Conservation (phyloP, 1,140 invertebrate species). For the Dysdera silvatica region DNA sequence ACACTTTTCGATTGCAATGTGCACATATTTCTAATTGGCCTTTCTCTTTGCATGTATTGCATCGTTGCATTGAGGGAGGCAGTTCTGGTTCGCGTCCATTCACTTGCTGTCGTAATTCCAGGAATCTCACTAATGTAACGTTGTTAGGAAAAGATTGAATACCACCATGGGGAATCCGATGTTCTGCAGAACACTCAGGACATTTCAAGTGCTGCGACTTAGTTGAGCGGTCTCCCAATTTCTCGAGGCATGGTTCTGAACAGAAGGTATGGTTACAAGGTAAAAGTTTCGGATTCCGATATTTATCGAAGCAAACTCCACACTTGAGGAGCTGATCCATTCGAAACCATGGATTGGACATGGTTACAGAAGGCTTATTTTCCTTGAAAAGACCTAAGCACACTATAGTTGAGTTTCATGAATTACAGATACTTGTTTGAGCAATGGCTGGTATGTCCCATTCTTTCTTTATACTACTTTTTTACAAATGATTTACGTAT, state of each 20-base stretch:
- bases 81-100: slow-evolving; percentile 53
- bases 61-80: slow-evolving; percentile 40
- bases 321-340: slow-evolving; percentile 95
- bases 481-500: no score
- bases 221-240: slow-evolving; percentile 71
- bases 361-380: no score
- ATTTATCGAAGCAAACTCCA: slow-evolving; percentile 92
- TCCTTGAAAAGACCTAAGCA: no score
- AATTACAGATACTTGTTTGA: no score
- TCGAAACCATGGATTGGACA: slow-evolving; percentile 49
- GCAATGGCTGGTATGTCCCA: no score
- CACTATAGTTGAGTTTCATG: no score
- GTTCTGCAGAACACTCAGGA: slow-evolving; percentile 95
- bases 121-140: slow-evolving; percentile 85
- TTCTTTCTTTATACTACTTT: no score
- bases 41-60: slow-evolving; percentile 81
- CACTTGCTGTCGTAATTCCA: slow-evolving; percentile 89
- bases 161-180: slow-evolving; percentile 72
- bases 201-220: slow-evolving; percentile 80
- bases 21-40: slow-evolving; percentile 77
- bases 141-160: slow-evolving; percentile 91
- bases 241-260: slow-evolving; percentile 94
- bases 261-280: slow-evolving; percentile 99
- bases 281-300: slow-evolving; percentile 89
- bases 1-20: slow-evolving; percentile 91